Base-by-base conservation (phyloP, 2,888 invertebrate species). In the Hirtodrosophila duncani region DNA sequence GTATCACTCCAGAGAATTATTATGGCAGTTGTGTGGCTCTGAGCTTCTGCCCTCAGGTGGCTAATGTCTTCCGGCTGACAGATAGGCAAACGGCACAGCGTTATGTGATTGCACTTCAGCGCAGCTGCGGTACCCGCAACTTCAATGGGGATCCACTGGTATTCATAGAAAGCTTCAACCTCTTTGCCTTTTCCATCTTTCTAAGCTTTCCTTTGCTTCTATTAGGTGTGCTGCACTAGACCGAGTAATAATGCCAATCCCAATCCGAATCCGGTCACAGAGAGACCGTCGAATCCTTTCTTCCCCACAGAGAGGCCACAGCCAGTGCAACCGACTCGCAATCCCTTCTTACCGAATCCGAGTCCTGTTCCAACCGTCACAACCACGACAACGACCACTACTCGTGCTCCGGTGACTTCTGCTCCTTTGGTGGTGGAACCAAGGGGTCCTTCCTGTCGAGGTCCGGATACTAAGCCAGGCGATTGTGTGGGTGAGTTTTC, bases 81-180 rank as follows among this genome's bases (percentile, higher is more conserved):
- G 77, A 74, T 23, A 67, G 64, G 9, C 65, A 65, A 10, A 58
- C 71, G 4, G 83, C 84, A 5, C 37, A 75, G 20, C 75, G 81
- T 6, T 87, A 84, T 63, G 44, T 87, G 5, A 50, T 81, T 23
- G 58, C 62, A 0, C 45, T 84, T 27, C 83, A 86, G 50, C 71
- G 82, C 41, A 79, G 65, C 48, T 87, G 87, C 57, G 84, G 84
- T 14, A 84, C 81, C 10, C 67, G 78, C 33, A 83, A 36, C 31
- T 5, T 82, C 2, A 72, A 82, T n/a, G 70, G 83, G 4, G 85
- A 86, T 67, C 86, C 87, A 5, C 64, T 87, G 72, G 86, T 86
- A 83, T n/a, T 29, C 14, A 13, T 5, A n/a, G n/a, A n/a, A n/a
- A n/a, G n/a, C n/a, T n/a, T n/a, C n/a, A n/a, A n/a, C n/a, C n/a